Evolutionary conservation across 2,888 invertebrate species (phyloP).

Genomic region (Lasioglossum leucozonium): DNA sequence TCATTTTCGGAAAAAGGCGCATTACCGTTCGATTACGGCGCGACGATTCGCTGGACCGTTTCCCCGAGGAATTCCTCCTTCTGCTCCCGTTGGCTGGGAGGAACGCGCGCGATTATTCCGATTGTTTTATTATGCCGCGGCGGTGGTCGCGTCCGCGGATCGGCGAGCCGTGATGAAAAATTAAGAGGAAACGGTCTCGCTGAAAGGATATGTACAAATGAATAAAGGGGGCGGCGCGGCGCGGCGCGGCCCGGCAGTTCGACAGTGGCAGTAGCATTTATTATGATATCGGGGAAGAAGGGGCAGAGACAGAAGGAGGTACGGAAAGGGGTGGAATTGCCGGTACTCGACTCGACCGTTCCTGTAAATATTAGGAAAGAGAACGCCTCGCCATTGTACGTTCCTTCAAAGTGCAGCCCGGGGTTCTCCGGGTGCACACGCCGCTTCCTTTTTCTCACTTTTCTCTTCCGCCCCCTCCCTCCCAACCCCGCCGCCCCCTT

Average conservation of each 20-base stretch:
- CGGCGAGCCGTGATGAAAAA: not conserved
- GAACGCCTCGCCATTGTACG: conserved; percentile 70
- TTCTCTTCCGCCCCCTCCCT: conserved; percentile 59
- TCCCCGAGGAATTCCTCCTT: not conserved
- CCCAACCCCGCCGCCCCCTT: conserved; percentile 10
- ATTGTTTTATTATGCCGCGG: not conserved
- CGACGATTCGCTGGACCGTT: not conserved
- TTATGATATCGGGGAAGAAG: conserved; percentile 30
- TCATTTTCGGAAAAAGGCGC: not conserved
- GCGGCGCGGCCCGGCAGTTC: not conserved
- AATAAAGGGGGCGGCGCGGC: conserved; percentile 16
- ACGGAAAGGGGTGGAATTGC: conserved; percentile 39
- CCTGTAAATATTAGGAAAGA: conserved; percentile 67
- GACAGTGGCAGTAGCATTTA: conserved; percentile 33
- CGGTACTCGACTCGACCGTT: conserved; percentile 50
- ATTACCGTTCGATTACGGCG: no score
- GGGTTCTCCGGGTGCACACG: conserved; percentile 64
- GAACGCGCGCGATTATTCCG: not conserved
- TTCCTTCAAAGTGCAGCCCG: conserved; percentile 75
- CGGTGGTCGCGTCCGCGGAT: not conserved
- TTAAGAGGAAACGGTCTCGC: not conserved
- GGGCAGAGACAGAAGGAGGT: not conserved
- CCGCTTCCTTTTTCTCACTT: conserved; percentile 74
- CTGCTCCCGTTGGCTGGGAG: not conserved
- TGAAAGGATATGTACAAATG: not conserved